Evolutionary conservation across 2,113 vertebrate species (phyloP), one percentile per base, ranked within the genome.

Genomic region (Colossoma macropomum): DNA sequence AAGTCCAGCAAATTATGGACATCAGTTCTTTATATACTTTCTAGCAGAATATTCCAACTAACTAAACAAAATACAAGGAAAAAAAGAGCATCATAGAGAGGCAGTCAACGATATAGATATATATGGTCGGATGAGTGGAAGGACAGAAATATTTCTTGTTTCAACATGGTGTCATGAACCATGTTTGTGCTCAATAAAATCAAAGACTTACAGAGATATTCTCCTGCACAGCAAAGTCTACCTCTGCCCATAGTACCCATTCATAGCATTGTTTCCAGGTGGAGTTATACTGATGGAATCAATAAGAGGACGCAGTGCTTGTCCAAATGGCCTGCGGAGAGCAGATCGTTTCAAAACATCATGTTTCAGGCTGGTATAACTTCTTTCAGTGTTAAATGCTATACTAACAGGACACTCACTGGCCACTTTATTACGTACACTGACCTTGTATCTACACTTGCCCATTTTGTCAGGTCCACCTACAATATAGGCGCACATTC

Each of bases 281-380:
- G 96, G 96, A 83, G 95, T 95, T 88, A 98, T 95, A 87, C 91
- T 92, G 80, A 97, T 90, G 87, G 96, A 96, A 81, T 97, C 96
- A 92, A 98, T 91, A 27, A 98, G 80, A 32, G 96, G 97, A 82
- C 95, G 95, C 86, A 99, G 94, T 32, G 95, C 95, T 93, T 97
- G 97, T 92, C 97, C 97, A 79, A 99, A 97, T 27, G 97, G 97
- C 89, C 97, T 99, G 89, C 16, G 69, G 87, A 90, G 75, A 82
- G 82, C 12, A 74, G 41, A 86, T 21, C 66, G 25, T 59, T 30
- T 54, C 65, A 54, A n/a, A 70, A 25, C 1, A 0, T 2, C 11
- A 69, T 30, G 28, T 54, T 21, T 66, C 12, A 11, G 28, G 45
- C 19, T 77, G 59, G 38, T 48, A 21, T 34, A 21, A 63, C 9